A percentile compares a stretch with the other conserved stretches of the same genome.
Evolutionary conservation across 2,888 invertebrate genomes (phyloP).

Genomic region (Halocaridina rubra): DNA sequence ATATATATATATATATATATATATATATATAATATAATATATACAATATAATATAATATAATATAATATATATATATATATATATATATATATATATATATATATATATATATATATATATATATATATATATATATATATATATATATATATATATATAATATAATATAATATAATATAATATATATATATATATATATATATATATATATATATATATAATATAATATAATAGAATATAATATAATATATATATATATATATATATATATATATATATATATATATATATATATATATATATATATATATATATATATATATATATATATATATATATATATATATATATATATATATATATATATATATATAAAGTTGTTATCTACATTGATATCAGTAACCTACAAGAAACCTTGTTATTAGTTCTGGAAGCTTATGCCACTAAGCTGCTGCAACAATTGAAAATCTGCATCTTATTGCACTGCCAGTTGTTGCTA

Average conservation of each 20-base stretch:
- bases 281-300: neutral
- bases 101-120: neutral
- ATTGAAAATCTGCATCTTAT: too few relatives aligned
- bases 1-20: too few relatives aligned
- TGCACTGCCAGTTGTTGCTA: too few relatives aligned
- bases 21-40: too few relatives aligned
- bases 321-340: neutral
- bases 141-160: neutral
- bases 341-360: neutral
- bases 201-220: neutral
- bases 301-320: neutral
- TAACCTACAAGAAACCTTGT: too few relatives aligned
- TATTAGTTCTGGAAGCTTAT: too few relatives aligned
- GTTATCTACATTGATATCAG: too few relatives aligned
- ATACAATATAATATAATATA: too few relatives aligned
- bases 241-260: neutral
- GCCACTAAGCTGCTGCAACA: too few relatives aligned
- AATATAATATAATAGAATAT: too few relatives aligned
- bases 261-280: neutral
- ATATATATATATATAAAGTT: neutral
- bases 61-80: neutral
- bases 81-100: neutral
- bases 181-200: neutral
- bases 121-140: neutral
- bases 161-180: neutral